Base-by-base conservation (phyloP, 2,797 vertebrate species). In the Xiphophorus birchmanni region DNA sequence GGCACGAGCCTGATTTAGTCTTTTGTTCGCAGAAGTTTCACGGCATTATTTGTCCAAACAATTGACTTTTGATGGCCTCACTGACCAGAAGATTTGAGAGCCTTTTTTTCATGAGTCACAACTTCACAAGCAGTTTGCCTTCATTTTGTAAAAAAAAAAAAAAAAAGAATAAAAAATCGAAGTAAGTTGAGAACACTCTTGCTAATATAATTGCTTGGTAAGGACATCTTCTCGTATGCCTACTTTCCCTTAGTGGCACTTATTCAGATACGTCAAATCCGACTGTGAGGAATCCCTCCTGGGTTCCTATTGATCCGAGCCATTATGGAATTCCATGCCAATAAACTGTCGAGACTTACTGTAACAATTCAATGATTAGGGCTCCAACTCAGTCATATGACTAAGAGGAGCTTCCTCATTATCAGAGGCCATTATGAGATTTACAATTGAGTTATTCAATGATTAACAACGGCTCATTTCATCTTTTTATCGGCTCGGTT, bases 361-460 rank as follows among this genome's bases (percentile, higher is more conserved):
- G 94, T 95, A 95, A 94, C 94, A 93, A 92, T 94, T 94, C 93
- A 95, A 94, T 95, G 93, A 95, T 95, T 94, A 93, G 87, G 86
- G 85, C 91, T 88, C 84, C 82, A 86, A 87, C 93, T 80, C 63
- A 29, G 87, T 92, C 89, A 93, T 80, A 26, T 92, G 90, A 90
- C 89, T 91, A 82, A 5, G 67, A 80, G 90, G 87, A 87, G 89
- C 92, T 93, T 95, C 93, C 93, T 95, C 94, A 95, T 96, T 95
- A 95, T 94, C 94, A 95, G 87, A 90, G 91, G 89, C 94, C 93
- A 95, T 95, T 95, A 94, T 94, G 90, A 94, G 90, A 95, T 94
- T 94, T 94, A 90, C 87, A 94, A 95, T 93, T 89, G 90, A 93
- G 91, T 94, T 93, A 92, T 92, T 83, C 89, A 93, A 94, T 94